phyloP scores from a whole-genome alignment of 2,888 invertebrate species.

The Liopterus haemorrhoidalis region DNA sequence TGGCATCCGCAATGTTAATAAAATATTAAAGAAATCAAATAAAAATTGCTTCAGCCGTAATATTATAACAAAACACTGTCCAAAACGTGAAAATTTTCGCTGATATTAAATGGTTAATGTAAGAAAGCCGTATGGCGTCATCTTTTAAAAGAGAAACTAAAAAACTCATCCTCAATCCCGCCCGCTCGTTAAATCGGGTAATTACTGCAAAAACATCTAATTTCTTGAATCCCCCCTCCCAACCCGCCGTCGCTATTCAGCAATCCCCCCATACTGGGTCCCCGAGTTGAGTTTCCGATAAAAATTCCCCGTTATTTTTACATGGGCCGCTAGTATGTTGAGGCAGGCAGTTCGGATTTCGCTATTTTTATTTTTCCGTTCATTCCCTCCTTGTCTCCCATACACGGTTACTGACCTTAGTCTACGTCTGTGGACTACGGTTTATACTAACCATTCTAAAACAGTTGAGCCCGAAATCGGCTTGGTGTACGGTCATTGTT shows the following conservation, averaged over 20 bases:
- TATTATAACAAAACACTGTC: too few relatives aligned
- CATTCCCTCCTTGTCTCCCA: conserved; percentile 40
- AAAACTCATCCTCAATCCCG: too few relatives aligned
- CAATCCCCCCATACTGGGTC: background rate
- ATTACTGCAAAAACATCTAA: conserved; percentile 18
- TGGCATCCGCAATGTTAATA: too few relatives aligned
- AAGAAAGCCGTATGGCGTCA: too few relatives aligned
- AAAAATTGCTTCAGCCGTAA: too few relatives aligned
- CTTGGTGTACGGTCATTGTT: too few relatives aligned
- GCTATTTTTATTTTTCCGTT: conserved; percentile 46
- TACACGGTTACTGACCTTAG: conserved; percentile 39
- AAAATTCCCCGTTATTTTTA: conserved; percentile 48
- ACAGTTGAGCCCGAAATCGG: conserved; percentile 14
- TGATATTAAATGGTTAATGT: too few relatives aligned
- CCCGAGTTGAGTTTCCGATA: conserved; percentile 40
- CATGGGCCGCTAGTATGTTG: conserved; percentile 31
- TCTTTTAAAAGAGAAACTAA: too few relatives aligned
- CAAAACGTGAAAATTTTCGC: too few relatives aligned
- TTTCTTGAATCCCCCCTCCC: conserved; percentile 20
- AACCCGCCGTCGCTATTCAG: background rate
- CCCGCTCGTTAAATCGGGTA: too few relatives aligned
- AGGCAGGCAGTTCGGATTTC: conserved; percentile 42
- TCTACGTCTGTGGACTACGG: conserved; percentile 35
- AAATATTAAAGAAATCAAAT: too few relatives aligned
- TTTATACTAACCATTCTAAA: conserved; percentile 33